These are phyloP conservation scores for Montipora capricornis DNA, from an alignment of 64 coral and sea anemone species.

Conservation along the genomic window DNA sequence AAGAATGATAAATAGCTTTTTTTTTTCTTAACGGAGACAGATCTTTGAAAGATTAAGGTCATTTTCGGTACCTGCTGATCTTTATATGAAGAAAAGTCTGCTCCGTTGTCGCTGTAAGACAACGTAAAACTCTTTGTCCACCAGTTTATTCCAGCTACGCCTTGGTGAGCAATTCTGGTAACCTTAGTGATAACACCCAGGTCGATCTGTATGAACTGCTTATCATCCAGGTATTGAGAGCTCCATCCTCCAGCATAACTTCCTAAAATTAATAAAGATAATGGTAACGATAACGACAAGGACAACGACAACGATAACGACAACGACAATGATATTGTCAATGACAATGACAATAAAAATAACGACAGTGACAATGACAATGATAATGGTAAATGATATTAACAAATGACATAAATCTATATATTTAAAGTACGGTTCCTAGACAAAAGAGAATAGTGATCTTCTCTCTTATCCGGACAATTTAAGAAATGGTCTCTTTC, in stretches of 20 bases:
- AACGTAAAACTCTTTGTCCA: constrained; percentile 18
- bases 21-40: too few relatives aligned
- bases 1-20: too few relatives aligned
- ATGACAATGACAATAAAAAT: background rate
- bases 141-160: background rate
- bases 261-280: background rate
- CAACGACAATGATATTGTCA: background rate
- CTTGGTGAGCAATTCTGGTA: constrained; percentile 18
- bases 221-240: background rate
- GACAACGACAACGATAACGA: background rate
- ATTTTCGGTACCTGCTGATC: constrained; percentile 8
- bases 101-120: constrained; percentile 32
- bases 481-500: too few relatives aligned
- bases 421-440: too few relatives aligned
- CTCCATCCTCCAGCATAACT: background rate
- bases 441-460: too few relatives aligned
- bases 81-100: background rate
- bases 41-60: too few relatives aligned
- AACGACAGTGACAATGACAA: background rate
- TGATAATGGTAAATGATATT: background rate
- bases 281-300: background rate
- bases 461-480: too few relatives aligned
- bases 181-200: constrained; percentile 36
- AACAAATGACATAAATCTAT: too few relatives aligned
- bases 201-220: constrained; percentile 40